Evolutionary conservation across 2,797 vertebrate genomes (phyloP).

Genomic region (Microtus californicus): DNA sequence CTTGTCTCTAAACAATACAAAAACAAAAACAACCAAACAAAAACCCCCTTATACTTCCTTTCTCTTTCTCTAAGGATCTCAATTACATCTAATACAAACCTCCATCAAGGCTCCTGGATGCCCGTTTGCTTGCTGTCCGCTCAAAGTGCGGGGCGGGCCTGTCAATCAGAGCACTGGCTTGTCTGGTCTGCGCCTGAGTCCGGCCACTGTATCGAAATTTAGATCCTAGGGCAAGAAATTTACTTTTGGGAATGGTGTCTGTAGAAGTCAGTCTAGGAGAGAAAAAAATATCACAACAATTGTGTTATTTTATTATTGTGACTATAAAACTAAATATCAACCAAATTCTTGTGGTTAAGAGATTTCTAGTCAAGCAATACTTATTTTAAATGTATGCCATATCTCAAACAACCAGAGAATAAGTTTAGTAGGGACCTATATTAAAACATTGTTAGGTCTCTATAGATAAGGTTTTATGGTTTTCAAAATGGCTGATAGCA

Average conservation of each 20-base stretch:
- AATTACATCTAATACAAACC: conserved; percentile 87
- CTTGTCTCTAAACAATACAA: not conserved
- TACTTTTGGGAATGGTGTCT: conserved; percentile 95
- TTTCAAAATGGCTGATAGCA: conserved; percentile 53
- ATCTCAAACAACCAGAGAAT: conserved; percentile 45
- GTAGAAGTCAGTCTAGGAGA: conserved; percentile 94
- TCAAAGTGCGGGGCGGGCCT: conserved; percentile 96
- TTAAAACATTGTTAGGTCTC: conserved; percentile 12
- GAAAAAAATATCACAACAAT: conserved; percentile 22
- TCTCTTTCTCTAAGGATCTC: conserved; percentile 1
- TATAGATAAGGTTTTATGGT: conserved; percentile 10
- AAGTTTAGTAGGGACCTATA: conserved; percentile 39
- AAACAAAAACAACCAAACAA: not conserved
- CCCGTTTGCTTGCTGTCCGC: conserved; percentile 96
- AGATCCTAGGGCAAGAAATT: conserved; percentile 96
- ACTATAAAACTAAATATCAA: conserved; percentile 58
- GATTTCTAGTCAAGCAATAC: conserved; percentile 47
- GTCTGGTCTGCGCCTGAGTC: conserved; percentile 96
- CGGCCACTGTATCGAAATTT: conserved; percentile 98
- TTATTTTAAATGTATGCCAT: conserved; percentile 54
- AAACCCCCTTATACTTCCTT: conserved; percentile 9
- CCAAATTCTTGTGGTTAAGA: conserved; percentile 13
- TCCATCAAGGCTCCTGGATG: conserved; percentile 96
- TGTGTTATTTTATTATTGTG: not conserved
- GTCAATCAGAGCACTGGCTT: conserved; percentile 97